Conservation (phyloP, 2,113 vertebrate species). For the Gobio gobio region DNA sequence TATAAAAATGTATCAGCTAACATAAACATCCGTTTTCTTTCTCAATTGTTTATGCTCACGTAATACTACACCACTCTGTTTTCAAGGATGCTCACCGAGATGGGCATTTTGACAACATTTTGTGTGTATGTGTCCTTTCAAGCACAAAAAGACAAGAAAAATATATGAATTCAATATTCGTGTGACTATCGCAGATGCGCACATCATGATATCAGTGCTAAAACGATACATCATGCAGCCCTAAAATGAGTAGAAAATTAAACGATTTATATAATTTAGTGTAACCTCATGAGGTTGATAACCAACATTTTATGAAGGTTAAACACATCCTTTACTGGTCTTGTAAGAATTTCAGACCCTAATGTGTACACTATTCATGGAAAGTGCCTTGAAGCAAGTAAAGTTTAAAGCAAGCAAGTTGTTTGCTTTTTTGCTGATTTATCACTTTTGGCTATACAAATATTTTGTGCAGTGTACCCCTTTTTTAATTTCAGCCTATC, state of each 20-base stretch:
- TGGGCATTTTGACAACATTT: no score
- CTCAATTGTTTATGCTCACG: no score
- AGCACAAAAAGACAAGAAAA: no score
- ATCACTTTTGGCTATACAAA: background rate
- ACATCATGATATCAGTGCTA: no score
- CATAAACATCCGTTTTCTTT: no score
- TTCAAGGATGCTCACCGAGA: no score
- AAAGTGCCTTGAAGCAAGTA: background rate
- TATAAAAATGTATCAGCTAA: no score
- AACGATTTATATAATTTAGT: background rate
- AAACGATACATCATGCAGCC: no score
- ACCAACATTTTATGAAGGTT: slow-evolving; percentile 5
- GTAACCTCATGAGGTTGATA: background rate
- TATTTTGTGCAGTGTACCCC: background rate
- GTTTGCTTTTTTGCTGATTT: background rate
- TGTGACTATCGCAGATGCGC: no score
- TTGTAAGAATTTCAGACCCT: background rate
- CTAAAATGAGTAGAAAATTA: background rate
- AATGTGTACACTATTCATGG: background rate
- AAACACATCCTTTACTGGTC: background rate
- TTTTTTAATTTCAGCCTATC: background rate
- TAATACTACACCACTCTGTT: no score
- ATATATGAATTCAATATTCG: no score
- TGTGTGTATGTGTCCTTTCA: no score
- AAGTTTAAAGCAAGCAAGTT: slow-evolving; percentile 5